phyloP scores from a whole-genome alignment of 2,797 vertebrate genomes.

The Apogon hyalosoma region DNA sequence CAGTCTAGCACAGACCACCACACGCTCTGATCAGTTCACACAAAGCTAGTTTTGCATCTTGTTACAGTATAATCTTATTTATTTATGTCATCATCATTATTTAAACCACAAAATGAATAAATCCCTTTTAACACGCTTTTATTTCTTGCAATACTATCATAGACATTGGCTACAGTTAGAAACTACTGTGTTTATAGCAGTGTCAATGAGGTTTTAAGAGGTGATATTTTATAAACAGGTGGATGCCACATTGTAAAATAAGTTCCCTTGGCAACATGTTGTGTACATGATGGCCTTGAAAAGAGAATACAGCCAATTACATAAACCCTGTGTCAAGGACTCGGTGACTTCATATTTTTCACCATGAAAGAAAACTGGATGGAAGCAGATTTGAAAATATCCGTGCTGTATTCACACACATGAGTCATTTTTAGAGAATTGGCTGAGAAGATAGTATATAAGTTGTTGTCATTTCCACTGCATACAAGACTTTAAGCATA shows the following conservation, averaged over 20 bases:
- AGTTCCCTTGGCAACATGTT: constrained; percentile 65
- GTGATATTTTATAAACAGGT: constrained; percentile 3
- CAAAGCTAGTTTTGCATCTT: not conserved
- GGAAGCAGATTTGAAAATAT: constrained; percentile 11
- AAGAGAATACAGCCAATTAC: constrained; percentile 61
- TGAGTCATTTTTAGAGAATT: not conserved
- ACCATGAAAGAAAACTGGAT: constrained; percentile 4
- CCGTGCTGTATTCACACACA: constrained; percentile 9
- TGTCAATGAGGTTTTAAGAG: not conserved
- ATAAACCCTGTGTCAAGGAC: constrained; percentile 54
- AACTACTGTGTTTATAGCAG: not conserved
- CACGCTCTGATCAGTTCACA: not conserved
- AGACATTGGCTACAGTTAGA: not conserved
- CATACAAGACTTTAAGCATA: constrained; percentile 1
- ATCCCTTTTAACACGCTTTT: not conserved
- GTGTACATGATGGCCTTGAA: constrained; percentile 50
- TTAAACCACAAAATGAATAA: not conserved
- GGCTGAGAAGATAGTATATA: constrained; percentile 11
- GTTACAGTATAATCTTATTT: no score
- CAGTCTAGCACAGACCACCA: constrained; percentile 16
- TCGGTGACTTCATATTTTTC: constrained; percentile 23
- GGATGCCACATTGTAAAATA: constrained; percentile 44
- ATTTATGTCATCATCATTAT: not conserved
- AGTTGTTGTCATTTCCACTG: not conserved
- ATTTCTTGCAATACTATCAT: not conserved